These are phyloP conservation scores for Syngnathus typhle DNA, from an alignment of 2,113 vertebrate genomes.

Conservation along the genomic window DNA sequence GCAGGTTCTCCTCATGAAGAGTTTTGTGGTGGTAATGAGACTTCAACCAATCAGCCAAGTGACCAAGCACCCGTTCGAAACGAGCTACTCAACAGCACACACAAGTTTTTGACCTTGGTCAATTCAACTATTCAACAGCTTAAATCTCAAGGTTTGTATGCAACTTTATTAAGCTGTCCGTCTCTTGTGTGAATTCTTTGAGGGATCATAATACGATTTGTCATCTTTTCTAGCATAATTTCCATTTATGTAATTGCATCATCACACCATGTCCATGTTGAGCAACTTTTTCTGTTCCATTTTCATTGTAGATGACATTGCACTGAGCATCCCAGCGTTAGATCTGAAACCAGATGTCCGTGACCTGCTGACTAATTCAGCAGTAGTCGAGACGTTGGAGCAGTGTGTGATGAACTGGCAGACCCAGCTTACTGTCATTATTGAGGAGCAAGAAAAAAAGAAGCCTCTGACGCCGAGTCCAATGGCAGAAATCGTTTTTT, in stretches of 20 bases:
- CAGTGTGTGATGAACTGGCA: conserved; percentile 81
- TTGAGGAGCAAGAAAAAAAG: conserved; percentile 77
- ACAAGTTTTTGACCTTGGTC: conserved; percentile 70
- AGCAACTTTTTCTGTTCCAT: neutral
- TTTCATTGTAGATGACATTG: conserved; percentile 66
- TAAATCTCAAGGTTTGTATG: conserved; percentile 70
- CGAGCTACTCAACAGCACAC: conserved; percentile 71
- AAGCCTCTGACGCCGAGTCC: conserved; percentile 79
- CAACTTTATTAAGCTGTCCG: neutral
- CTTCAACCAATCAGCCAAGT: neutral
- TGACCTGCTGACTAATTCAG: conserved; percentile 57
- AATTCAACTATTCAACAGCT: conserved; percentile 69
- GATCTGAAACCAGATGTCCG: conserved; percentile 69
- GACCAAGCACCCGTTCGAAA: conserved; percentile 42
- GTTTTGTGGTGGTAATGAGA: neutral
- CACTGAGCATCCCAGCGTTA: conserved; percentile 77
- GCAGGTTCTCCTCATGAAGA: conserved; percentile 14
- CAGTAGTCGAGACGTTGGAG: conserved; percentile 73
- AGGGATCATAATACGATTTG: neutral
- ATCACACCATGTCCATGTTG: neutral
- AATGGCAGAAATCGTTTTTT: conserved; percentile 82
- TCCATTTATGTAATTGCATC: neutral
- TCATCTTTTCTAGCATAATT: neutral
- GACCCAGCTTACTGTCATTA: conserved; percentile 73
- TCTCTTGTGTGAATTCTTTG: neutral